phyloP scores from a whole-genome alignment of 1,140 invertebrate species.

The Dreissena rostriformis region DNA sequence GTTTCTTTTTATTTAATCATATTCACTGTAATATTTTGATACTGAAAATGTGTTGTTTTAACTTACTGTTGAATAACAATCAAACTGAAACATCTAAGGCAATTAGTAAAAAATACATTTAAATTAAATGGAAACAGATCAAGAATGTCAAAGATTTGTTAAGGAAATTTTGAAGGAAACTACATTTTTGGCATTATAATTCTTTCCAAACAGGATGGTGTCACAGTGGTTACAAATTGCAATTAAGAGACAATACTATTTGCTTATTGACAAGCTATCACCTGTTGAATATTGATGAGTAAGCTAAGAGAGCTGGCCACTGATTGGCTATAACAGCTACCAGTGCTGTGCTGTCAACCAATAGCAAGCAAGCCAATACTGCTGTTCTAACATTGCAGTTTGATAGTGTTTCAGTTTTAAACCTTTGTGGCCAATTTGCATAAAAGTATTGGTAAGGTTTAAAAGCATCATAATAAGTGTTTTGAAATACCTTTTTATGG shows the following conservation, averaged over 20 bases:
- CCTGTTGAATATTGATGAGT: slow-evolving; percentile 1
- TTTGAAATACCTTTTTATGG: background rate
- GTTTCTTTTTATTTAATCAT: too few species aligned
- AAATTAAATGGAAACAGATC: background rate
- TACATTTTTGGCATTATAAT: slow-evolving; percentile 8
- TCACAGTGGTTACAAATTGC: background rate
- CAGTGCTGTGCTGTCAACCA: background rate
- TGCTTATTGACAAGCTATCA: background rate
- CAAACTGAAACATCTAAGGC: background rate
- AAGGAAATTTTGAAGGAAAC: background rate
- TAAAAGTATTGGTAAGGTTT: slow-evolving; percentile 2
- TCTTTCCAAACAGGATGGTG: background rate
- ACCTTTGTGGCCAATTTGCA: background rate
- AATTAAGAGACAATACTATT: background rate
- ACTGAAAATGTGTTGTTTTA: too few species aligned
- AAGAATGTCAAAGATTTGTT: background rate
- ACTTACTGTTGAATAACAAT: too few species aligned
- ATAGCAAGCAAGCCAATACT: background rate
- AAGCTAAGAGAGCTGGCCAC: background rate
- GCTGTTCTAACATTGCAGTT: background rate
- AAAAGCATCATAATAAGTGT: background rate
- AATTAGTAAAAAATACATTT: background rate
- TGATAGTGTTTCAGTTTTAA: background rate
- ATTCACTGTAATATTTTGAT: too few species aligned
- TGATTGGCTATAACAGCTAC: background rate